Conservation (phyloP, 2,797 vertebrate genomes). For the Artibeus jamaicensis region DNA sequence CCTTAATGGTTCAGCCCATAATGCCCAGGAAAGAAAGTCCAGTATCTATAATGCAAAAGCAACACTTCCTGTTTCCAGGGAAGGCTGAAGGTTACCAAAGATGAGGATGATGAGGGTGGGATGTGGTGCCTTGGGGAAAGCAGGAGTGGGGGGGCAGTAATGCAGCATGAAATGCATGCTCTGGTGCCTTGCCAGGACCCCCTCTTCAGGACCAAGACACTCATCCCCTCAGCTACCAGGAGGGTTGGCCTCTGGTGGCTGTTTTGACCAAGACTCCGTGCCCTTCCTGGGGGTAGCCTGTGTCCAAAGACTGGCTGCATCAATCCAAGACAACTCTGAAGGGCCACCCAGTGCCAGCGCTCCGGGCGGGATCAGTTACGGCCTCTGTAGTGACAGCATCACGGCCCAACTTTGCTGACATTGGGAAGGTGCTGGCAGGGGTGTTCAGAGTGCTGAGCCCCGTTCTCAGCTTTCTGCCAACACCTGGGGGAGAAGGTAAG, state of each 20-base stretch:
- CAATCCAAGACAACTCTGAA: background rate
- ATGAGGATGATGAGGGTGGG: background rate
- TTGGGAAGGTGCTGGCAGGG: background rate
- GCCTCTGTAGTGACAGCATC: too few species aligned
- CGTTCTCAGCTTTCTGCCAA: background rate
- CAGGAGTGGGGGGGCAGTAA: too few species aligned
- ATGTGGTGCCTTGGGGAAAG: background rate
- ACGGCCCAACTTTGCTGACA: background rate
- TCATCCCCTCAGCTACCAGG: background rate
- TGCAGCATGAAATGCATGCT: too few species aligned
- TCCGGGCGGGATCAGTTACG: background rate
- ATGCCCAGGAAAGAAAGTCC: background rate
- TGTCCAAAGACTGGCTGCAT: background rate
- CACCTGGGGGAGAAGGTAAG: too few species aligned
- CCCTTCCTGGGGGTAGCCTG: background rate
- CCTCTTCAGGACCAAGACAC: background rate
- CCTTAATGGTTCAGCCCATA: background rate
- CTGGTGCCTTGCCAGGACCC: background rate
- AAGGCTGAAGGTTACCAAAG: background rate
- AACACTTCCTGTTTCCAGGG: background rate
- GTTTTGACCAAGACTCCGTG: background rate
- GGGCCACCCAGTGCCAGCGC: background rate
- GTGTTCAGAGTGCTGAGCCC: background rate
- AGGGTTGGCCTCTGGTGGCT: background rate
- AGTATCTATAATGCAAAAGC: background rate